A percentile compares a stretch with the other conserved stretches of the same genome.
Evolutionary conservation across 1,140 invertebrate genomes (phyloP).

Genomic region (Drosophila subobscura): DNA sequence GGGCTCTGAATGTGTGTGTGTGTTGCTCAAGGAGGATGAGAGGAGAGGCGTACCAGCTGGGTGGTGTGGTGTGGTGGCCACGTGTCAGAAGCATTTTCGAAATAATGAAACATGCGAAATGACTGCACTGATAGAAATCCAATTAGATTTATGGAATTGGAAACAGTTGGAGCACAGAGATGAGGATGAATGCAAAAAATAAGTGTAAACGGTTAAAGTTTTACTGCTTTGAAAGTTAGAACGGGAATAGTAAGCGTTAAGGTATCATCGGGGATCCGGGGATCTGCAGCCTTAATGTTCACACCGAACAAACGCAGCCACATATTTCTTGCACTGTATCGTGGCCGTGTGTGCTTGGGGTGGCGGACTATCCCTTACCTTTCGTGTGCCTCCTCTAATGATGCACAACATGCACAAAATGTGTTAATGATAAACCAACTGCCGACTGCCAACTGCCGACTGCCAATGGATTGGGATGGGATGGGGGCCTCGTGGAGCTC

Average conservation of each 20-base stretch:
- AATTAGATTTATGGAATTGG: background rate
- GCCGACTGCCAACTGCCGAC: conserved; percentile 25
- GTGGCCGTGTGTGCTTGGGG: background rate
- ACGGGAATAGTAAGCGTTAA: no score
- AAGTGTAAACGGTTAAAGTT: no score
- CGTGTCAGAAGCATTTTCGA: conserved; percentile 58
- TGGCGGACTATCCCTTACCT: background rate
- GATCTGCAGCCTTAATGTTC: no score
- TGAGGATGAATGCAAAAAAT: no score
- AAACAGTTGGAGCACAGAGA: no score
- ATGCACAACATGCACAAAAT: conserved; percentile 70
- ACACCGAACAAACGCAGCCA: no score
- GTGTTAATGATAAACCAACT: conserved; percentile 67
- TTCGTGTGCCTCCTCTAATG: conserved; percentile 47
- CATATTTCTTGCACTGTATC: no score
- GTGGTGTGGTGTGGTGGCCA: conserved; percentile 17
- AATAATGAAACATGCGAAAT: conserved; percentile 60
- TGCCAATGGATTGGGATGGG: background rate
- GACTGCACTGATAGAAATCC: conserved; percentile 19
- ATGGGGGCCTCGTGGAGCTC: conserved; percentile 5
- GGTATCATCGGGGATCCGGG: no score
- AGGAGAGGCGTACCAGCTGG: no score
- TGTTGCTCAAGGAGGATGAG: no score
- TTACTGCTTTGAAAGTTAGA: no score
- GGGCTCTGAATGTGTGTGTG: conserved; percentile 4